Evolutionary conservation across 2,797 vertebrate genomes (phyloP), one percentile per base, ranked within the genome.

Genomic region (Enteromius argenteus): DNA sequence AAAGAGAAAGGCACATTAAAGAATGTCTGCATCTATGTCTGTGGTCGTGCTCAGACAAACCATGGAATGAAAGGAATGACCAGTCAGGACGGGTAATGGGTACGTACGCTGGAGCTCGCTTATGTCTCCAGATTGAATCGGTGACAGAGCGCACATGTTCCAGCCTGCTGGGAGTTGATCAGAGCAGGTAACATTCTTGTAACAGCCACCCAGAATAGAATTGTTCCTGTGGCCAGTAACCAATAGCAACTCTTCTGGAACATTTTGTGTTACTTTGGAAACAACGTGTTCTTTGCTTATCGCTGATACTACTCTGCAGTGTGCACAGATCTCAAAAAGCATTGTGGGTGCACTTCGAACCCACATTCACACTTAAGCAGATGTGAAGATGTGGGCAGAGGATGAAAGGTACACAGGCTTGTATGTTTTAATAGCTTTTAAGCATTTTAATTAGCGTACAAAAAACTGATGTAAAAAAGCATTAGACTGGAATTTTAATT

Each of bases 61-160:
- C 88, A 85, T 85, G 93, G 95, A 93, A 96, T 95, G 94, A 94
- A 51, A 92, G 90, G 94, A 95, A 95, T 94, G 88, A 86, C 85
- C 76, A 85, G 79, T 89, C 85, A 88, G 84, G 80, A 83, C 81
- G 80, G 84, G 86, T 87, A 88, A 87, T 86, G 90, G 86, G 88
- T 72, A 89, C 30, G 86, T 92, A 86, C 88, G 94, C 91, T 90
- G 89, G 71, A 8, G 90, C 94, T 91, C 91, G 94, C 89, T 89
- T 4, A 80, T 56, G 71, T 80, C 67, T 79, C 1, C 74, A 81
- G 58, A 79, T 27, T 51, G 30, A 79, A 80, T 49, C 14, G 4
- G 53, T 74, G 79, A 84, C 42, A 84, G 60, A 1, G 37, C 64
- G 39, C 58, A 64, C 81, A 79, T 15, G 81, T 85, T 75, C 51